phyloP scores from a whole-genome alignment of 2,797 vertebrate species.

The Eleutherodactylus coqui region DNA sequence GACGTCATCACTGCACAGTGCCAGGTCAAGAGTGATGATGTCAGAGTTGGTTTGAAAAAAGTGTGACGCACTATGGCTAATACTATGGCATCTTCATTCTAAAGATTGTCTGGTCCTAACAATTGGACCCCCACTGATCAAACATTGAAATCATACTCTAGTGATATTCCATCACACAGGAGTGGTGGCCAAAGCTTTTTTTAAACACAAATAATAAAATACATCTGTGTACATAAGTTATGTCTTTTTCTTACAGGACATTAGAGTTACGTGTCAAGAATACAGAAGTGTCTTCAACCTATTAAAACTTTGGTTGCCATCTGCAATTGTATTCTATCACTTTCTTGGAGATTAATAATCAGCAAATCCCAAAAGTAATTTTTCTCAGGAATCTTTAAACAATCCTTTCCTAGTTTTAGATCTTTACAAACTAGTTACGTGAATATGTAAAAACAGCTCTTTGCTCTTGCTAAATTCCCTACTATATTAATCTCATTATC shows the following conservation, averaged over 20 bases:
- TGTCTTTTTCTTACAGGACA: background rate
- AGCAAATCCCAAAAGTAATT: background rate
- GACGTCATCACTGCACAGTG: background rate
- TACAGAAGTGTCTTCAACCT: background rate
- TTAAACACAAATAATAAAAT: background rate
- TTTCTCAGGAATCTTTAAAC: background rate
- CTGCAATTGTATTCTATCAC: background rate
- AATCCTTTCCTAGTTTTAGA: conserved; percentile 22
- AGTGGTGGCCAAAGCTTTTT: background rate
- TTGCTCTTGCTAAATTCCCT: conserved; percentile 90
- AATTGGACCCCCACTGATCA: background rate
- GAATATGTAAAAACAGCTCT: conserved; percentile 77
- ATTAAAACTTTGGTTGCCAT: background rate
- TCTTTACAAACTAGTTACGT: conserved; percentile 75
- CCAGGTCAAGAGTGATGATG: background rate
- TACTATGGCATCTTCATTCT: background rate
- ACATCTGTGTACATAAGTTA: background rate
- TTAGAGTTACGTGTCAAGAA: background rate
- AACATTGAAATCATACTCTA: background rate
- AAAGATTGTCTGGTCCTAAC: background rate
- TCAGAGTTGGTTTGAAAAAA: background rate
- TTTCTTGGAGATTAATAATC: background rate
- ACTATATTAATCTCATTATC: conserved; percentile 99
- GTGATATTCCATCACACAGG: background rate
- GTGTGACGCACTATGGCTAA: background rate